Evolutionary conservation across 92 coral and sea anemone genomes (phyloP), one percentile per base, ranked within the genome.

Genomic region (Heliopora coerulea): DNA sequence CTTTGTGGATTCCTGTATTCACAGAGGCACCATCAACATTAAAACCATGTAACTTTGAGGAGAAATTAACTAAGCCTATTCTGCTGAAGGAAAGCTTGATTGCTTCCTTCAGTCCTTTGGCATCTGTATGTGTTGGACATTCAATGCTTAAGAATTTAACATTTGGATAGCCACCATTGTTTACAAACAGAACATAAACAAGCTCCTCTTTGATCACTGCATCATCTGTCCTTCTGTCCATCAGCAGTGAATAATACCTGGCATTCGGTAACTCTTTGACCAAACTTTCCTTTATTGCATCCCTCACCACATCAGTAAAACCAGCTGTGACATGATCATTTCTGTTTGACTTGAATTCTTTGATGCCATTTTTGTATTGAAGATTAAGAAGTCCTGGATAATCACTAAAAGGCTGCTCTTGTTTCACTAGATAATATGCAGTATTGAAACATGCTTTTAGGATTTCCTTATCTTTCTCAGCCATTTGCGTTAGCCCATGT

Each of bases 11-110:
- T 2, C 86, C 73, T 8, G 78, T 82, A 62, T 75, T 65, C 32
- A 81, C 85, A 28, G 75, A 14, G 61, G 85, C 85, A 39, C 85
- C 85, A 67, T 82, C 82, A 2, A 73, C 79, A 73, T 56, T 73
- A 5, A 73, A 35, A 10, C 79, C 79, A 49, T 21, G 1, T 58
- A 58, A n/a, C 18, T 46, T 10, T 0, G 30, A 18, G 49, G 54
- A 0, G 50, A 73, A 73, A 20, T 54, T 8, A 9, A n/a, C 52
- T 23, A 56, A 9, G 29, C 79, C 79, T n/a, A 73, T 29, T 26
- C 62, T 6, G 7, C 37, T 20, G 29, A 54, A 35, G n/a, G 48
- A 44, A 24, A 29, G 48, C 33, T 68, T 62, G 62, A 68, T 54
- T 3, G 18, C 19, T 20, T 21, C 59, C 60, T 9, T 50, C 2